phyloP scores from a whole-genome alignment of 2,888 invertebrate genomes.

The Cephus pulcher region DNA sequence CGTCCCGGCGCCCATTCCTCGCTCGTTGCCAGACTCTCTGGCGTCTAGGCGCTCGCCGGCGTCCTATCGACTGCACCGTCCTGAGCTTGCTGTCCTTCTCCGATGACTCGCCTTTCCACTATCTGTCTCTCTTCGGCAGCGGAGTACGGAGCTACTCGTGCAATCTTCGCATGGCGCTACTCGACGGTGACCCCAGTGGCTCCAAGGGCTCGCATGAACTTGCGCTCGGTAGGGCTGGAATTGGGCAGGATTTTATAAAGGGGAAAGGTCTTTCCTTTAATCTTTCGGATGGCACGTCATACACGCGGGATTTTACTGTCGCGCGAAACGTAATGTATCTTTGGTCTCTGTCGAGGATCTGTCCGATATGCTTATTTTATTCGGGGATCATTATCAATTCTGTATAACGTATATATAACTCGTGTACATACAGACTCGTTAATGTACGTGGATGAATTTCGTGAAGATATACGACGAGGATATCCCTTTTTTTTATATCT shows the following conservation, averaged over 20 bases:
- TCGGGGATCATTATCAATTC: not conserved
- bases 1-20: slow-evolving; percentile 25
- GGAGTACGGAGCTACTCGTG: not conserved
- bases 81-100: slow-evolving; percentile 1
- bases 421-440: not conserved
- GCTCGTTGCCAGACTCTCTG: slow-evolving; percentile 62
- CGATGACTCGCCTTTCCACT: not conserved
- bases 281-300: not conserved
- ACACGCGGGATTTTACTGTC: not conserved
- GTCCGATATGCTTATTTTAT: not conserved
- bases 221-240: not conserved
- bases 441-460: not conserved
- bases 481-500: not conserved
- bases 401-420: not conserved
- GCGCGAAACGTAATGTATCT: not conserved
- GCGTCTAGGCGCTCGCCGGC: slow-evolving; percentile 50
- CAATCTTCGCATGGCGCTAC: not conserved
- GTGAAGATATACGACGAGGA: not conserved
- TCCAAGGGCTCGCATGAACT: not conserved
- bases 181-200: not conserved
- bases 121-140: not conserved
- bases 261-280: not conserved
- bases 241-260: not conserved
- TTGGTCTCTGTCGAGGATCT: not conserved
- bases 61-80: slow-evolving; percentile 54